Conservation (phyloP, 2,888 invertebrate genomes). For the Pseudococcus viburni region DNA sequence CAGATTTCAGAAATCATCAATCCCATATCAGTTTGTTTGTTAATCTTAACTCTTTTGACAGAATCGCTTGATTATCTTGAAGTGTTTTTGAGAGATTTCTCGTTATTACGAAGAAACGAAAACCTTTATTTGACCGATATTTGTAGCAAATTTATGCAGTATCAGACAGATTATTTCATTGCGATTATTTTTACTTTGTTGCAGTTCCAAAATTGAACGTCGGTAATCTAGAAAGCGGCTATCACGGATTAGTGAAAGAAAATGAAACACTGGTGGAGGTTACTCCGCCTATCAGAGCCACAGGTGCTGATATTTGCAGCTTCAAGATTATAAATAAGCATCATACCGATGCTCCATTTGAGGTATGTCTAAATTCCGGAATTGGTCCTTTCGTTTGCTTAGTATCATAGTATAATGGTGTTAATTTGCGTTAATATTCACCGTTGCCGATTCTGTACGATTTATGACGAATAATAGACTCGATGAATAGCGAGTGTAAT, state of each 20-base stretch:
- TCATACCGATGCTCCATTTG: slow-evolving; percentile 94
- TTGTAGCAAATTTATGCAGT: no score
- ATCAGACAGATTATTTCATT: slow-evolving; percentile 61
- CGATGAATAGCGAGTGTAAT: not conserved
- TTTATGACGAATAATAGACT: not conserved
- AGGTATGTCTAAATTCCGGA: slow-evolving; percentile 74
- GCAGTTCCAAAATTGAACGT: slow-evolving; percentile 82
- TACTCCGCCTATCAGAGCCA: slow-evolving; percentile 89
- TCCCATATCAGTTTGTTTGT: not conserved
- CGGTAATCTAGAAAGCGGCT: slow-evolving; percentile 87
- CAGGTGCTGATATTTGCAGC: slow-evolving; percentile 85
- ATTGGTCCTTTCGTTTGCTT: not conserved
- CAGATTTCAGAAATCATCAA: not conserved
- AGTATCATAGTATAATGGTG: not conserved
- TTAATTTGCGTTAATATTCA: not conserved
- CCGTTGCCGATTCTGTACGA: not conserved
- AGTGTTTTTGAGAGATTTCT: not conserved
- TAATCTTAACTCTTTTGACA: no score
- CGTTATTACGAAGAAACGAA: no score
- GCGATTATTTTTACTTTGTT: slow-evolving; percentile 70
- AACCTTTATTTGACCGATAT: no score
- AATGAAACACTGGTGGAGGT: slow-evolving; percentile 94
- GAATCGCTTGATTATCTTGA: not conserved
- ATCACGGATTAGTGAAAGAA: slow-evolving; percentile 93
- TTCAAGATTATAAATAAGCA: slow-evolving; percentile 93